Evolutionary conservation across 2,797 vertebrate species (phyloP).

Genomic region (Myoxocephalus aenaeus): DNA sequence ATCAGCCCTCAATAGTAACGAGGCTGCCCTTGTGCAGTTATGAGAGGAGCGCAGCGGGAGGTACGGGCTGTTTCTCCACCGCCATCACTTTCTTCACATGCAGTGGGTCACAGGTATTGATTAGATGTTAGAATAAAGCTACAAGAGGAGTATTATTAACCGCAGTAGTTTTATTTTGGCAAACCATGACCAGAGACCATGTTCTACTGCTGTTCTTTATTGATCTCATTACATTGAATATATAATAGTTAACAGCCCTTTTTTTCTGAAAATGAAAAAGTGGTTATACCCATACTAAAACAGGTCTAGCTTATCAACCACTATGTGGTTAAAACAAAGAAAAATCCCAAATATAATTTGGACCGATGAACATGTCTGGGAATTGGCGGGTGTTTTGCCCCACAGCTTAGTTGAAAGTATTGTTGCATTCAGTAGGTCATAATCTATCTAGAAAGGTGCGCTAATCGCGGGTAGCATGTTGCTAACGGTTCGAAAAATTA

Average conservation of each 20-base stretch:
- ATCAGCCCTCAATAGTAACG: slow-evolving; percentile 56
- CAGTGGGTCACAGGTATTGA: slow-evolving; percentile 3
- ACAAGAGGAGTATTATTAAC: background rate
- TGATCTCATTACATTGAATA: background rate
- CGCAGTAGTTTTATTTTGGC: background rate
- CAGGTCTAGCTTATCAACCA: too few relatives aligned
- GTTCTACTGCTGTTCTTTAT: background rate
- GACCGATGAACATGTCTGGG: too few relatives aligned
- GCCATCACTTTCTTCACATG: slow-evolving; percentile 31
- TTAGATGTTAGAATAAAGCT: background rate
- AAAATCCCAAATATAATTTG: too few relatives aligned
- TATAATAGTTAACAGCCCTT: background rate
- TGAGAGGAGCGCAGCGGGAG: slow-evolving; percentile 52
- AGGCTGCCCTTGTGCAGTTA: slow-evolving; percentile 46
- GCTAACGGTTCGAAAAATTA: too few relatives aligned
- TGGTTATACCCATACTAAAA: too few relatives aligned
- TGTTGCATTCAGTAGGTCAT: too few relatives aligned
- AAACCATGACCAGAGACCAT: background rate
- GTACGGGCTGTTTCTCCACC: slow-evolving; percentile 17
- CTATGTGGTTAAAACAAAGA: too few relatives aligned
- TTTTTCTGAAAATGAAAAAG: too few relatives aligned
- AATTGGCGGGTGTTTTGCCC: too few relatives aligned
- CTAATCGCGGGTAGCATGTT: too few relatives aligned
- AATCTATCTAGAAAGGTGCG: too few relatives aligned
- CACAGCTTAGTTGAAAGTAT: too few relatives aligned